Evolutionary conservation across 2,797 vertebrate species (phyloP), one percentile per base, ranked within the genome.

Genomic region (Sebastiscus tertius): DNA sequence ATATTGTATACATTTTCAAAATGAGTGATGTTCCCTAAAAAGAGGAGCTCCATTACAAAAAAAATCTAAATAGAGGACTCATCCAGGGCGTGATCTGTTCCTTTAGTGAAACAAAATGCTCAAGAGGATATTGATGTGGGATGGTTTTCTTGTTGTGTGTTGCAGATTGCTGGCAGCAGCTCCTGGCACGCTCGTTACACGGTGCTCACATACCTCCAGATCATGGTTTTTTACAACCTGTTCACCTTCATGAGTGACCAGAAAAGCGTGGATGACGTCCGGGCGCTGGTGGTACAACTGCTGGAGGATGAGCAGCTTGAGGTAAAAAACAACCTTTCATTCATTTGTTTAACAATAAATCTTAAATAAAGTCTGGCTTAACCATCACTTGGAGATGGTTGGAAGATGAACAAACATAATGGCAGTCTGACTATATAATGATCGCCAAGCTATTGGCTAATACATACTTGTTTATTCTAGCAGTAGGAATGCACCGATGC

Each of bases 151-250:
- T 81, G 12, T 65, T 75, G n/a, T 75, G 24, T 88, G 77, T 93
- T 95, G 58, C 94, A 99, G 98, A 99, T 97, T 72, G 97, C 98
- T 82, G 96, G 94, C 92, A 99, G 97, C 94, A 97, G 96, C 96
- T 99, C 98, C 77, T 99, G 98, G 98, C 98, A 99, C 31, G 98
- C 98, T 36, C 96, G 98, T 75, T 99, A 99, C 89, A 98, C 98
- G 6, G 95, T 99, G 77, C 93, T 99, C 91, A 98, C 97, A 92
- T 99, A 99, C 96, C 96, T 99, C 93, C 98, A 99, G 95, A 97
- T 97, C 76, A 98, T 98, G 98, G 98, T 99, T 59, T 99, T 99
- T 92, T 99, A 99, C 95, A 99, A 99, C 95, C 96, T 99, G 81
- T 99, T 99, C 95, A 97, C 97, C 93, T 97, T 99, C 94, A 96